A percentile compares a stretch with the other conserved stretches of the same genome.
phyloP scores from a whole-genome alignment of 2,797 vertebrate genomes.

The Nasua narica region DNA sequence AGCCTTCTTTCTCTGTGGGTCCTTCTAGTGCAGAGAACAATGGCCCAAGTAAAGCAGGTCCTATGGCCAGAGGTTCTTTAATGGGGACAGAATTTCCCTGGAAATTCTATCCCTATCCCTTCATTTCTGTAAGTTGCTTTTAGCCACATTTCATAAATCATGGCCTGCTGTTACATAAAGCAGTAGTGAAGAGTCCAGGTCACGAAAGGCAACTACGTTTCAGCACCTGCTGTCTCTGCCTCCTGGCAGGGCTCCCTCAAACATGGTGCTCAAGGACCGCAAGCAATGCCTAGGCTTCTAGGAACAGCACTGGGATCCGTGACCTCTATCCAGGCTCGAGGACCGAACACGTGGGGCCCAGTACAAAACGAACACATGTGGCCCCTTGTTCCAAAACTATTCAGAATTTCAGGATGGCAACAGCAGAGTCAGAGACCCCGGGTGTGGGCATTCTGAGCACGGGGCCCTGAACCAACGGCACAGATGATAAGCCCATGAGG shows the following conservation, averaged over 20 bases:
- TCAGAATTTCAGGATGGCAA: not conserved
- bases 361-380: not conserved
- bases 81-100: not conserved
- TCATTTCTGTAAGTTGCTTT: not conserved
- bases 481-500: not conserved
- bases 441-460: rapidly evolving
- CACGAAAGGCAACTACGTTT: not conserved
- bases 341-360: not conserved
- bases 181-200: not conserved
- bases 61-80: not conserved
- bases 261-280: rapidly evolving
- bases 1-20: not conserved
- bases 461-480: rapidly evolving
- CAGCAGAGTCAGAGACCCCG: not conserved
- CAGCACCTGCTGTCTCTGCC: not conserved
- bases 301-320: not conserved
- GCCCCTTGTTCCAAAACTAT: not conserved
- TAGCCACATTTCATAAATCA: not conserved
- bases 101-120: not conserved
- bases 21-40: not conserved
- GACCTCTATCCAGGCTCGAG: rapidly evolving
- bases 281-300: not conserved
- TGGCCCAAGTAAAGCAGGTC: not conserved
- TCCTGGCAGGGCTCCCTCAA: not conserved
- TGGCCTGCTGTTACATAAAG: not conserved